These are phyloP conservation scores for Isoperla grammatica DNA, from an alignment of 2,888 invertebrate species.

Conservation along the genomic window DNA sequence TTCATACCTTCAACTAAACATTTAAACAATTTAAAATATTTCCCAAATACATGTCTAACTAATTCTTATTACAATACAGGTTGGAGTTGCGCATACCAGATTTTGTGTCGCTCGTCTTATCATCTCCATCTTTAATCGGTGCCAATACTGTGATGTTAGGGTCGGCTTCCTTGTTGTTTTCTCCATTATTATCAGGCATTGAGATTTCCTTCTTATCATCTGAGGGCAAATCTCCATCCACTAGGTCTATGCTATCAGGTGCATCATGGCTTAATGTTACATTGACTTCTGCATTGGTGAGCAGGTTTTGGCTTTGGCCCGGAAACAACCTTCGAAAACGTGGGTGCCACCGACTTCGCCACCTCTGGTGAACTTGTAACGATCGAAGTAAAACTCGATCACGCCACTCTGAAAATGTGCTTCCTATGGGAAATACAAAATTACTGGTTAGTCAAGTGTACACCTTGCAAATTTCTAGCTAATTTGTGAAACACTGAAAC, in stretches of 20 bases:
- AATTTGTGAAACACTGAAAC: no score
- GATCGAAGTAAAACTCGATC: not conserved
- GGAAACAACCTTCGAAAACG: conserved; percentile 5
- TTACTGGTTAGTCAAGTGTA: no score
- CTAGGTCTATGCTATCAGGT: not conserved
- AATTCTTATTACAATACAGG: no score
- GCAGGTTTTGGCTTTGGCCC: not conserved
- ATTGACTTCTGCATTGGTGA: not conserved
- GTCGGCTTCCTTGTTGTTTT: not conserved
- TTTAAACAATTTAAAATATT: not conserved
- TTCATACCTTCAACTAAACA: not conserved
- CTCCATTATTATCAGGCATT: not conserved
- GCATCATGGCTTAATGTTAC: not conserved
- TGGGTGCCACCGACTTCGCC: conserved; percentile 12
- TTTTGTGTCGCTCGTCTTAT: not conserved
- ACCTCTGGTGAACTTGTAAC: conserved; percentile 5
- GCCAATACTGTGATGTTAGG: not conserved
- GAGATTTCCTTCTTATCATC: not conserved
- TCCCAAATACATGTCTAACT: no score
- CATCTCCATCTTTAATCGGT: not conserved
- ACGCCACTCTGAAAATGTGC: not conserved
- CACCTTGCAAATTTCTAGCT: no score
- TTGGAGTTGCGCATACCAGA: not conserved
- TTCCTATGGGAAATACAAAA: no score
- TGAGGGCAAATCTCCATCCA: not conserved